Evolutionary conservation across 2,888 invertebrate species (phyloP).

Genomic region (Agrenia bidenticulata): DNA sequence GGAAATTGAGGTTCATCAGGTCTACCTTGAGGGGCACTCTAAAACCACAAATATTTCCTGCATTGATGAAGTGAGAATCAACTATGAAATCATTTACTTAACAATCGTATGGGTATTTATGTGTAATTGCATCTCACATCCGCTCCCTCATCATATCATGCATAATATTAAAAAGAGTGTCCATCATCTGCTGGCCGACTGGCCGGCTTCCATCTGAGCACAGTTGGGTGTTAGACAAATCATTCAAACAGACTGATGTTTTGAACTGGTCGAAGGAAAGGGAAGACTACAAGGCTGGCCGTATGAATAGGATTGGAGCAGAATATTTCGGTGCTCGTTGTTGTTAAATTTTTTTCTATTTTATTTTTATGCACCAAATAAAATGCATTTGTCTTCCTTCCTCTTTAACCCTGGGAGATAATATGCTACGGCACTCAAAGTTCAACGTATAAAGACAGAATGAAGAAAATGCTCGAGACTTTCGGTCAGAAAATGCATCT

Average conservation of each 20-base stretch:
- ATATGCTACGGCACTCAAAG: background rate
- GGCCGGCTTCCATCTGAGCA: background rate
- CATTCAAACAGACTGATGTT: background rate
- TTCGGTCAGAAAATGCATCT: no score
- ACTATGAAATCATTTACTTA: background rate
- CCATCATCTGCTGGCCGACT: constrained; percentile 9
- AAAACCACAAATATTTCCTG: constrained; percentile 1
- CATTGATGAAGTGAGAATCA: constrained; percentile 10
- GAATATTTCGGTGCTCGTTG: no score
- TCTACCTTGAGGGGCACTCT: no score
- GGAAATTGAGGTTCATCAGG: no score
- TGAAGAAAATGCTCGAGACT: background rate
- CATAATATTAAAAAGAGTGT: background rate
- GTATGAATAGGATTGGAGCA: no score
- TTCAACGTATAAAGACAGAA: background rate
- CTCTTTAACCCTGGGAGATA: background rate
- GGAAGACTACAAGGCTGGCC: no score
- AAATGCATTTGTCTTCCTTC: constrained; percentile 4
- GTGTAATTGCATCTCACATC: constrained; percentile 10
- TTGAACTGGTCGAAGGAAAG: no score
- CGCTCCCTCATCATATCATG: constrained; percentile 1
- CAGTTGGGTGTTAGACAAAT: constrained; percentile 4
- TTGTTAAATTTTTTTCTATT: no score
- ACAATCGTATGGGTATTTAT: background rate
- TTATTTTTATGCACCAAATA: background rate